Conservation (phyloP, 2,888 invertebrate genomes). For the Tineola bisselliella region DNA sequence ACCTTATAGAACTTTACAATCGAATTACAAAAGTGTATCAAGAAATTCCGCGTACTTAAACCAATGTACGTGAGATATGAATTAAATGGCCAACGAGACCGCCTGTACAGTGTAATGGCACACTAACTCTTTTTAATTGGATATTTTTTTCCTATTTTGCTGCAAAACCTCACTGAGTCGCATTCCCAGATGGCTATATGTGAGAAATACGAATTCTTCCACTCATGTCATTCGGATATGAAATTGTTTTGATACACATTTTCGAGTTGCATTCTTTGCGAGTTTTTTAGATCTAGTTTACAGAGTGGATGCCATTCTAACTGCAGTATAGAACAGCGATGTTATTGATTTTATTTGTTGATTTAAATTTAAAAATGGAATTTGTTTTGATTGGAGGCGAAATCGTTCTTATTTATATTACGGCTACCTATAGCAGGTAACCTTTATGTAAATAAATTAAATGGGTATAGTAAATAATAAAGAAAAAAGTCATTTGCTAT, state of each 20-base stretch:
- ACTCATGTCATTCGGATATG: slow-evolving; percentile 50
- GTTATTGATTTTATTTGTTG: no score
- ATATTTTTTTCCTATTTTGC: slow-evolving; percentile 28
- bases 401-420: no score
- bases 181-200: slow-evolving; percentile 22
- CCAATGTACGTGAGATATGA: slow-evolving; percentile 51
- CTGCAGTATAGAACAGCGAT: no score
- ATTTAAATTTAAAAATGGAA: no score
- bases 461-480: neutral
- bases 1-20: neutral
- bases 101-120: slow-evolving; percentile 41
- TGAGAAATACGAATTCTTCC: slow-evolving; percentile 53
- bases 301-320: neutral
- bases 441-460: no score
- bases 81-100: slow-evolving; percentile 46
- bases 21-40: slow-evolving; percentile 1
- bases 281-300: neutral
- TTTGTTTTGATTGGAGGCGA: no score
- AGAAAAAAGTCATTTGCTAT: neutral
- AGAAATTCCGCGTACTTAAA: slow-evolving; percentile 11
- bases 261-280: neutral
- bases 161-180: slow-evolving; percentile 5
- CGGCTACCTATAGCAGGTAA: no score
- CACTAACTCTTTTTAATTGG: slow-evolving; percentile 60
- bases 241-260: neutral